Evolutionary conservation across 2,888 invertebrate species (phyloP).

Genomic region (Iphiclides podalirius): DNA sequence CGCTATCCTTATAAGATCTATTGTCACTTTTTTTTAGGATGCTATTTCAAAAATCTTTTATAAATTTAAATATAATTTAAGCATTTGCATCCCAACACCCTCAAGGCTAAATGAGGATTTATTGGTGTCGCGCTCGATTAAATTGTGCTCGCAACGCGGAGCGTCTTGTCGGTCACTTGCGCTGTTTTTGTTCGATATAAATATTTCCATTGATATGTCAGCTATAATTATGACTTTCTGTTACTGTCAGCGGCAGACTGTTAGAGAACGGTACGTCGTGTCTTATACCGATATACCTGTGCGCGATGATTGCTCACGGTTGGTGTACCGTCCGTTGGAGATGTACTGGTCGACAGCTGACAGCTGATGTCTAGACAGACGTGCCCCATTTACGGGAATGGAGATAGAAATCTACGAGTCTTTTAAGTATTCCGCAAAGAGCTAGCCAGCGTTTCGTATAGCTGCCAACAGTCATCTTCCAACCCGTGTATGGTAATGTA

Average conservation of each 20-base stretch:
- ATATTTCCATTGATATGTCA: slow-evolving; percentile 19
- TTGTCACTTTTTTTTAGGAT: too few species aligned
- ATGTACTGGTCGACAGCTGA: slow-evolving; percentile 47
- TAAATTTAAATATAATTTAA: not conserved
- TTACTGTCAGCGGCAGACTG: slow-evolving; percentile 21
- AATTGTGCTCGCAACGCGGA: slow-evolving; percentile 14
- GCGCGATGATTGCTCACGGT: slow-evolving; percentile 51
- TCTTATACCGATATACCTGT: slow-evolving; percentile 39
- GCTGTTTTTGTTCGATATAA: slow-evolving; percentile 11
- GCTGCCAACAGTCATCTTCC: not conserved
- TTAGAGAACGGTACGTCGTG: slow-evolving; percentile 39
- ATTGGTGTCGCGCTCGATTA: slow-evolving; percentile 25
- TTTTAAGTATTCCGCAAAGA: slow-evolving; percentile 1
- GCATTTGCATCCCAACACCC: slow-evolving; percentile 17
- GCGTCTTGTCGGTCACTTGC: slow-evolving; percentile 5
- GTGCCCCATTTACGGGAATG: slow-evolving; percentile 13
- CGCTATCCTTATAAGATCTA: too few species aligned
- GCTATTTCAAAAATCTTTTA: too few species aligned
- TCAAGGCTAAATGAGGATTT: slow-evolving; percentile 28
- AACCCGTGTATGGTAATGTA: not conserved
- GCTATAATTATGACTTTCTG: slow-evolving; percentile 20
- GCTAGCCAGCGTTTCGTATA: not conserved
- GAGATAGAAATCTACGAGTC: slow-evolving; percentile 10
- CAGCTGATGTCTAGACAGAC: slow-evolving; percentile 39
- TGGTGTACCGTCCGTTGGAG: slow-evolving; percentile 56